Evolutionary conservation across 2,797 vertebrate species (phyloP), one percentile per base, ranked within the genome.

Genomic region (Orientallactaga sibirica): DNA sequence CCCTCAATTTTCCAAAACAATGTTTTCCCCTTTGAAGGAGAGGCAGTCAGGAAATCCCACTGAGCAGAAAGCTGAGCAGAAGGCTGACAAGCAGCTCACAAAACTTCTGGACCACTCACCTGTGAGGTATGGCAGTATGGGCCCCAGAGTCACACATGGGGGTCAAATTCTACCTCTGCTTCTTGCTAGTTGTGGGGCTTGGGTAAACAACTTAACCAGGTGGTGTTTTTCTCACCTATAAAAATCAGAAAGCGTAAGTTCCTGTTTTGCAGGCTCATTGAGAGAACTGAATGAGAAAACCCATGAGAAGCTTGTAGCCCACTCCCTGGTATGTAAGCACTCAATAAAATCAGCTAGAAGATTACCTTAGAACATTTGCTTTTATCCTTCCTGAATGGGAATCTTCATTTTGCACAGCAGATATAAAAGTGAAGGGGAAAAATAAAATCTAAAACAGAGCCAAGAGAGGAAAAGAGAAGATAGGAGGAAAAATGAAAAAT

Each of bases 11-110:
- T 89, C 27, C 25, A 48, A 43, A 58, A 67, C 15, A 22, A 37
- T 48, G 41, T 62, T 77, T 86, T 84, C 37, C 52, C 11, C 58
- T 86, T 94, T 70, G 73, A 83, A 90, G 19, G 37, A 83, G 27
- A 25, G 10, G 48, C 68, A 67, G 6, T 73, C 29, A 76, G n/a
- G 52, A 82, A 85, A 27, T 41, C 70, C 37, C 22, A 24, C 0
- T 8, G 6, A 68, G 27, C 1, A 48, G 25, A 80, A 18, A 11
- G 7, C 25, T 55, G 37, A 41, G 19, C 3, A 2, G 27, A 79
- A 84, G 48, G 25, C 20, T 76, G 12, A 61, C 88, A 81, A 22
- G 64, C 2, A 87, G 20, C 2, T n/a, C 33, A 16, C 0, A 67
- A 7, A 66, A 73, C 33, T 18, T 3, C 10, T 22, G 41, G 7